Percentiles rank a stretch among this genome's conserved stretches.
These are phyloP conservation scores for Orussus abietinus DNA, from an alignment of 1,140 invertebrate species.

Conservation along the genomic window DNA sequence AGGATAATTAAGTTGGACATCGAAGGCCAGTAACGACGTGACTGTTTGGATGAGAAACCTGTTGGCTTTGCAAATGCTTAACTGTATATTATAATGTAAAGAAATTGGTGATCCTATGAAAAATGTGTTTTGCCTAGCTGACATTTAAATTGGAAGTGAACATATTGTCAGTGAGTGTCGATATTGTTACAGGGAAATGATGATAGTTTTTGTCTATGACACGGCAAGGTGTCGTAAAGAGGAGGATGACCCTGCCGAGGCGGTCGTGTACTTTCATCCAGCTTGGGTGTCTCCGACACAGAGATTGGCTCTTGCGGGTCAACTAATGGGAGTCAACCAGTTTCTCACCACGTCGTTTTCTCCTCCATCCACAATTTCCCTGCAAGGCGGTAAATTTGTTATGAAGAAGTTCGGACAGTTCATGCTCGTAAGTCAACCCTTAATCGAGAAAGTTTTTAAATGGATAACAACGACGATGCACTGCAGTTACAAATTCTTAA, in stretches of 20 bases:
- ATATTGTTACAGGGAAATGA: slow-evolving; percentile 67
- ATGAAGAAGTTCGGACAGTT: slow-evolving; percentile 74
- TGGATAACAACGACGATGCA: no score
- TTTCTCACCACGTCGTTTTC: slow-evolving; percentile 72
- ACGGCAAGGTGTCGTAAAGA: slow-evolving; percentile 70
- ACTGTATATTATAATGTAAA: background rate
- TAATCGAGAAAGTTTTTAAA: no score
- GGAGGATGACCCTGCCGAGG: slow-evolving; percentile 80
- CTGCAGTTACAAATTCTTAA: no score
- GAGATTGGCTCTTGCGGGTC: slow-evolving; percentile 72
- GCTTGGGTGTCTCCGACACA: slow-evolving; percentile 80
- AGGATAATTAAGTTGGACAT: background rate
- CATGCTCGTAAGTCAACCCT: slow-evolving; percentile 67
- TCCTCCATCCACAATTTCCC: slow-evolving; percentile 66
- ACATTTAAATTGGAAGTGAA: background rate
- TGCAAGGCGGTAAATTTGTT: slow-evolving; percentile 82
- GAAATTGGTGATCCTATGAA: background rate
- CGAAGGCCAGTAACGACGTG: background rate
- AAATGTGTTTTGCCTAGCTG: no score
- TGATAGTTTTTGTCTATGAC: slow-evolving; percentile 85
- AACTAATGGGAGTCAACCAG: slow-evolving; percentile 76
- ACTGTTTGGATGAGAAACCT: background rate
- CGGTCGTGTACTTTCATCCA: slow-evolving; percentile 84
- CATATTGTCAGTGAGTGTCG: slow-evolving; percentile 26
- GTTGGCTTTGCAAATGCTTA: background rate